These are phyloP conservation scores for Phortica magna DNA, from an alignment of 2,888 invertebrate genomes.

Conservation along the genomic window DNA sequence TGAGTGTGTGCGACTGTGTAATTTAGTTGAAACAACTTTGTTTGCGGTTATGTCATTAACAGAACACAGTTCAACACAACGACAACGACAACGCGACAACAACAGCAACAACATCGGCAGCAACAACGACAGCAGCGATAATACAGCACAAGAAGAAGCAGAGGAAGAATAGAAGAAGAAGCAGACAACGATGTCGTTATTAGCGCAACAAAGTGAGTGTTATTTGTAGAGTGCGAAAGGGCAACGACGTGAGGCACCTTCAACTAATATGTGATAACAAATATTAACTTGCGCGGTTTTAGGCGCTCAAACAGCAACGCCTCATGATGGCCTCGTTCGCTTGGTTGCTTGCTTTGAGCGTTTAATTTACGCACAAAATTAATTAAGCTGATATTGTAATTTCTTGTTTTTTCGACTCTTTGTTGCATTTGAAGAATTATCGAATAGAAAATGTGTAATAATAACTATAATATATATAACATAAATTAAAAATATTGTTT, in stretches of 20 bases:
- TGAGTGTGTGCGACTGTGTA: conserved; percentile 50
- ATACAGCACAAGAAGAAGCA: conserved; percentile 48
- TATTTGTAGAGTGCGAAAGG: conserved; percentile 62
- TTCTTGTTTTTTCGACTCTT: background rate
- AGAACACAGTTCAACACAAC: conserved; percentile 52
- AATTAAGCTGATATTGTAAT: conserved; percentile 12
- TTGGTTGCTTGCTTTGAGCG: background rate
- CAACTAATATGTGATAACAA: background rate
- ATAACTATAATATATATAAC: conserved; percentile 43
- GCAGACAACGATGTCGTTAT: conserved; percentile 50
- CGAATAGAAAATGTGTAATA: conserved; percentile 25
- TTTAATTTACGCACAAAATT: conserved; percentile 3
- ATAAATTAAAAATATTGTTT: conserved; percentile 40
- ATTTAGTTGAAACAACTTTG: conserved; percentile 56
- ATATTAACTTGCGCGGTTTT: conserved; percentile 22
- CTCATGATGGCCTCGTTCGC: background rate
- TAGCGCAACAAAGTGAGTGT: conserved; percentile 70
- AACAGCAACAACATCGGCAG: conserved; percentile 51
- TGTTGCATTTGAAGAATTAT: conserved; percentile 16
- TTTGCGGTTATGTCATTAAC: conserved; percentile 73
- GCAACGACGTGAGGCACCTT: background rate
- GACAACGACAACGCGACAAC: conserved; percentile 53
- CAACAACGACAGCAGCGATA: conserved; percentile 41
- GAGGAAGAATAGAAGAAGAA: conserved; percentile 3
- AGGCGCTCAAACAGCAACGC: conserved; percentile 24